Base-by-base conservation (phyloP, 2,113 vertebrate genomes). In the Chaetura pelagica region DNA sequence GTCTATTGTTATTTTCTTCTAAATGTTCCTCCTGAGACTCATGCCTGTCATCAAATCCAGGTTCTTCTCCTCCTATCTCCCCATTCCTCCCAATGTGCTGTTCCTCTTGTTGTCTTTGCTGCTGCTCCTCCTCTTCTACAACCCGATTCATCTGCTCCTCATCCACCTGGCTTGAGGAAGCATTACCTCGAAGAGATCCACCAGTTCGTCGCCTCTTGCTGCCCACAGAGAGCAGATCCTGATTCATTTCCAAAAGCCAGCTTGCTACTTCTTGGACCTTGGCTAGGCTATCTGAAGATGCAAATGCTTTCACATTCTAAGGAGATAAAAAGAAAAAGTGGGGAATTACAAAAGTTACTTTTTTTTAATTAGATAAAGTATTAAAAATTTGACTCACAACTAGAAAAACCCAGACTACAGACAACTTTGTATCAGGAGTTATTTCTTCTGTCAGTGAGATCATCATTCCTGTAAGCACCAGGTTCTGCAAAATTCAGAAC, bases 241-340 rank as follows among this genome's bases (percentile, higher is more conserved):
- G 99, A 99, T 99, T 99, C 99, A 99, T 99, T 99, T 99, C 99
- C 99, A 99, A 99, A 99, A 99, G 99, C 99, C 99, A 99, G 99
- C 99, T 99, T 99, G 99, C 99, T 98, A 99, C 99, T 99, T 99
- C 99, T 98, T 99, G 99, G 96, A 99, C 99, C 98, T 99, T 99
- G 98, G 98, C 99, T 99, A 99, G 98, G 98, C 99, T 99, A 98
- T 99, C 99, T 98, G 99, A 99, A 97, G 99, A 99, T 97, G 99
- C 98, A 98, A 99, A 99, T 96, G 98, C 96, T 98, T 99, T 99
- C 99, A 98, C 99, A 99, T 99, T 99, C 99, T 99, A 97, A 46
- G 94, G 63, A 94, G 66, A 87, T 30, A 38, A 38, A 38, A 87
- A 84, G 21, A 68, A 57, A 57, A 61, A 64, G 38, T 9, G 12